Conservation (phyloP, 1,140 invertebrate species). For the Tetragnatha versicolor region DNA sequence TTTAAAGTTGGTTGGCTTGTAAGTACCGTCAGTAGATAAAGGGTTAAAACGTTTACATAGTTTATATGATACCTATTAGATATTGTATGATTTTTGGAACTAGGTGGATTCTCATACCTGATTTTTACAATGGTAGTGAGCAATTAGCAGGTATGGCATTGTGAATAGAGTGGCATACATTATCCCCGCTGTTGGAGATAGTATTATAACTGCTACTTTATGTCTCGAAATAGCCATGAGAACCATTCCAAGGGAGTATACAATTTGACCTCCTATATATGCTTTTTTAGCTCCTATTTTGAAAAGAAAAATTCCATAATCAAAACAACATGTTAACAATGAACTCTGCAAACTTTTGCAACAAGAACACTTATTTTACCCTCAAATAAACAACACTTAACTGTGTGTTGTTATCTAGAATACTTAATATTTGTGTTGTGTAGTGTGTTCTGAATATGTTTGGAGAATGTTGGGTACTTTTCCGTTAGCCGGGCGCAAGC, state of each 20-base stretch:
- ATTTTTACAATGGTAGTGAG: constrained; percentile 88
- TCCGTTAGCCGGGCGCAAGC: too few species aligned
- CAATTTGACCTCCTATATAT: constrained; percentile 88
- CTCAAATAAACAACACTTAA: not conserved
- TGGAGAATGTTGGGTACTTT: too few species aligned
- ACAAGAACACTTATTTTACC: not conserved
- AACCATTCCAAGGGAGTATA: constrained; percentile 88
- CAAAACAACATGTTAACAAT: not conserved
- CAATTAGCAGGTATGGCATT: constrained; percentile 93
- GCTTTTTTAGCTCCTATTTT: constrained; percentile 78
- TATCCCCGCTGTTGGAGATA: constrained; percentile 89
- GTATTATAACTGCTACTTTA: constrained; percentile 81
- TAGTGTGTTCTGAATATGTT: not conserved
- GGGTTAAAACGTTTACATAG: too few species aligned
- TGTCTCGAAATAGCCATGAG: constrained; percentile 82
- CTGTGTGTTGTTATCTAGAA: not conserved
- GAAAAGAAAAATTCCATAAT: not conserved
- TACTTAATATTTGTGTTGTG: not conserved
- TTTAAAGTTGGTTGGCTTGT: not conserved
- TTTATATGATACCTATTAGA: too few species aligned
- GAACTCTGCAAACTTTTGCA: not conserved
- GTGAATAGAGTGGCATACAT: constrained; percentile 98
- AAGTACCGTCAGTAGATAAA: not conserved
- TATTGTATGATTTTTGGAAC: too few species aligned
- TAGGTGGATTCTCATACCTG: too few species aligned